Evolutionary conservation across 2,888 invertebrate genomes (phyloP).

Genomic region (Brachylomia viminalis): DNA sequence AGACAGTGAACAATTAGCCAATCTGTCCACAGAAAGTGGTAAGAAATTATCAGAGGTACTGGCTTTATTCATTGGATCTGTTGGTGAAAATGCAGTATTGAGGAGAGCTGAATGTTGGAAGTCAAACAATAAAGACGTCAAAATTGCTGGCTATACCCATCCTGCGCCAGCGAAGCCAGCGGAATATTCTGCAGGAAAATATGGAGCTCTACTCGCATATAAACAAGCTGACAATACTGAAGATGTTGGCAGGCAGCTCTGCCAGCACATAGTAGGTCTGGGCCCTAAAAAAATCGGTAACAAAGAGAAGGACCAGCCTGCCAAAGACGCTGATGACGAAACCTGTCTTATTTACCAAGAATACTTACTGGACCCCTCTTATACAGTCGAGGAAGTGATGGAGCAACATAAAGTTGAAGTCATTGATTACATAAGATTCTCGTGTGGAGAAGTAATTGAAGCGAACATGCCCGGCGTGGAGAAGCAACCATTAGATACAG

Average conservation of each 20-base stretch:
- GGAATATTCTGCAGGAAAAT: slow-evolving; percentile 93
- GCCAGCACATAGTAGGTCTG: slow-evolving; percentile 98
- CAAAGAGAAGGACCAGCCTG: slow-evolving; percentile 91
- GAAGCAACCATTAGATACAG: slow-evolving; percentile 89
- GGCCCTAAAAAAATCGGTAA: slow-evolving; percentile 94
- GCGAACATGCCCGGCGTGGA: slow-evolving; percentile 85
- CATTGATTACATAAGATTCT: slow-evolving; percentile 96
- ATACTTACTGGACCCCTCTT: slow-evolving; percentile 94
- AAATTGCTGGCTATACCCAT: slow-evolving; percentile 94
- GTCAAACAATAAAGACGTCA: slow-evolving; percentile 85
- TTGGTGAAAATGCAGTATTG: slow-evolving; percentile 97
- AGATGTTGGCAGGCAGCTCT: slow-evolving; percentile 93
- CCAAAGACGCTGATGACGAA: slow-evolving; percentile 93
- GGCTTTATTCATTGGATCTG: slow-evolving; percentile 95
- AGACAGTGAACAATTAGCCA: slow-evolving; percentile 92
- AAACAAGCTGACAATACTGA: slow-evolving; percentile 84
- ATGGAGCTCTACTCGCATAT: slow-evolving; percentile 95
- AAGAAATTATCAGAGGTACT: slow-evolving; percentile 95
- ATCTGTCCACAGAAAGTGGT: slow-evolving; percentile 91
- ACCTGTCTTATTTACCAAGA: slow-evolving; percentile 96
- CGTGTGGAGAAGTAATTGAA: slow-evolving; percentile 94
- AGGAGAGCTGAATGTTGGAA: slow-evolving; percentile 95
- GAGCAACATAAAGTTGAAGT: slow-evolving; percentile 92
- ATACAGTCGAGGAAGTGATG: slow-evolving; percentile 93
- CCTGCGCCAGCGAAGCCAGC: slow-evolving; percentile 90